These are phyloP conservation scores for Smittia aterrima DNA, from an alignment of 2,888 invertebrate species.

Conservation along the genomic window DNA sequence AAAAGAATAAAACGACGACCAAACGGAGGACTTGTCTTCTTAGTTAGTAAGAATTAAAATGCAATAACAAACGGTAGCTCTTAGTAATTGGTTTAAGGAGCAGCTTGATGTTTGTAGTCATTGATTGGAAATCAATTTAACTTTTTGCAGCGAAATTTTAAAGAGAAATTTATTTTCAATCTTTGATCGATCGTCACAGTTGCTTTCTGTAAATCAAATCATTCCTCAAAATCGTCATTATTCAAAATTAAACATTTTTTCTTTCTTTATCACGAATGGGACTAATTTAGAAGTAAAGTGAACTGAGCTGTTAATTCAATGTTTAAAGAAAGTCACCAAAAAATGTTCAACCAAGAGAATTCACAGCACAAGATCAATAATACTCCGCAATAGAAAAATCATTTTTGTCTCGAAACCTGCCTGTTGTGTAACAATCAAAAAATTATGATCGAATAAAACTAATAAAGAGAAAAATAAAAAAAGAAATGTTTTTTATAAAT, in stretches of 20 bases:
- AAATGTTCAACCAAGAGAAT: conserved; percentile 13
- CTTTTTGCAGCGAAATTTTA: conserved; percentile 14
- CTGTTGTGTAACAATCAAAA: background rate
- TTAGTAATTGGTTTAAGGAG: background rate
- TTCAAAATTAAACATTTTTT: conserved; percentile 15
- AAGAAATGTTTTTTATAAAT: background rate
- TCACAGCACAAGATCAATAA: background rate
- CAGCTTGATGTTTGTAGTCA: background rate
- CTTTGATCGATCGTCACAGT: background rate
- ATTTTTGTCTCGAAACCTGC: background rate
- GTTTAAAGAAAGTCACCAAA: conserved; percentile 13
- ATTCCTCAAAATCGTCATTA: background rate
- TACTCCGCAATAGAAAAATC: background rate
- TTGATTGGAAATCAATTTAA: background rate
- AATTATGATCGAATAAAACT: background rate
- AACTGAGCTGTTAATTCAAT: conserved; percentile 12
- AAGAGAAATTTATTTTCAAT: background rate
- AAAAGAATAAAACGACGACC: conserved; percentile 10
- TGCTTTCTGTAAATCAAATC: background rate
- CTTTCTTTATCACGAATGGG: background rate
- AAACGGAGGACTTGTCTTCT: conserved; percentile 12
- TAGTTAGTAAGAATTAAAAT: background rate
- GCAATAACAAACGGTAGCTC: background rate
- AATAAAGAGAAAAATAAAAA: background rate
- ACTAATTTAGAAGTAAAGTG: conserved; percentile 9